Evolutionary conservation across 2,797 vertebrate species (phyloP).

Genomic region (Acrocephalus scirpaceus): DNA sequence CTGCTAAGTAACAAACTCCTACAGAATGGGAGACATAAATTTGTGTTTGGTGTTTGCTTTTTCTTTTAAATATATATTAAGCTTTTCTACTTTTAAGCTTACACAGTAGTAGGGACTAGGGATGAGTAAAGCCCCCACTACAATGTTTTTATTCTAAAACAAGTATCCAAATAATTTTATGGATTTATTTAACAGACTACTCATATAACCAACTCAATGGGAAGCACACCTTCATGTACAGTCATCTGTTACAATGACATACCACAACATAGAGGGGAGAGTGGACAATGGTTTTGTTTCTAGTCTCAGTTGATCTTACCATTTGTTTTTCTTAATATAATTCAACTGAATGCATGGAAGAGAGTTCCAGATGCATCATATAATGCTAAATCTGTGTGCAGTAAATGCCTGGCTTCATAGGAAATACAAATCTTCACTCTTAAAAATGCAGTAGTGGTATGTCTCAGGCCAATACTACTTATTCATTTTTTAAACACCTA

Average conservation of each 20-base stretch:
- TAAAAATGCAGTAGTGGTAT: neutral
- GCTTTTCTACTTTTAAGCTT: conserved; percentile 29
- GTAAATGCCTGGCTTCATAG: neutral
- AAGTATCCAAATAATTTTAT: conserved; percentile 15
- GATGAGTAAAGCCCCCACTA: conserved; percentile 12
- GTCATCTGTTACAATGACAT: neutral
- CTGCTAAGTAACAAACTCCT: neutral
- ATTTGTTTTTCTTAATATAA: neutral
- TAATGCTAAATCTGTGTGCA: neutral
- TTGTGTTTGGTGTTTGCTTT: neutral
- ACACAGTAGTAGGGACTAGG: neutral
- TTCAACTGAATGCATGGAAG: neutral
- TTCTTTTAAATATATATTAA: neutral
- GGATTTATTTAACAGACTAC: neutral
- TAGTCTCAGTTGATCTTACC: neutral
- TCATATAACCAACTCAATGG: neutral
- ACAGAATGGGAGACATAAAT: neutral
- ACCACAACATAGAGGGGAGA: neutral
- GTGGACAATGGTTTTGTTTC: neutral
- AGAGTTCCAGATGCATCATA: neutral
- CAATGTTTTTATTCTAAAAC: conserved; percentile 6
- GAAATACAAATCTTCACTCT: neutral
- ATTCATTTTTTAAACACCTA: neutral
- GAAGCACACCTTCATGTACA: neutral
- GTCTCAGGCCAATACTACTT: neutral